Evolutionary conservation across 2,888 invertebrate genomes (phyloP).

Genomic region (Sarcophaga variegata): DNA sequence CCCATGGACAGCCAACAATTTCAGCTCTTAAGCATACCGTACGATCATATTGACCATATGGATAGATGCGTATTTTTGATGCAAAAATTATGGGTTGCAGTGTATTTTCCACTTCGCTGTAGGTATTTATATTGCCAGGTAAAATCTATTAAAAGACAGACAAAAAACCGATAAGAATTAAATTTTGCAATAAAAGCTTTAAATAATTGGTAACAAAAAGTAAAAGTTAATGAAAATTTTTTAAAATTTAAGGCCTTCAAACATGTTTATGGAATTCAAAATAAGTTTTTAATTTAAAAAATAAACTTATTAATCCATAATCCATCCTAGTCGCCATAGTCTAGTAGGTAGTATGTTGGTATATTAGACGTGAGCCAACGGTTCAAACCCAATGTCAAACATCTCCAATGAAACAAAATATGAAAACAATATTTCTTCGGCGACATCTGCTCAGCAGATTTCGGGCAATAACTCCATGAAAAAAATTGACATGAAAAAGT

Average conservation of each 20-base stretch:
- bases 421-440: too few species aligned
- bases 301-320: not conserved
- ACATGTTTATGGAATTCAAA: not conserved
- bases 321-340: too few species aligned
- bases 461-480: too few species aligned
- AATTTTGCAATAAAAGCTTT: not conserved
- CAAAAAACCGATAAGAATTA: constrained; percentile 18
- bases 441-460: too few species aligned
- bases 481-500: too few species aligned
- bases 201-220: not conserved
- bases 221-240: not conserved
- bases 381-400: too few species aligned
- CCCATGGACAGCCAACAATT: constrained; percentile 90
- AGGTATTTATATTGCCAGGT: constrained; percentile 90
- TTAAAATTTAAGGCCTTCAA: not conserved
- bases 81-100: constrained; percentile 90
- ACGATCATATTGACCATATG: constrained; percentile 89
- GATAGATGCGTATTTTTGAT: constrained; percentile 89
- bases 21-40: constrained; percentile 92
- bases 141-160: constrained; percentile 84
- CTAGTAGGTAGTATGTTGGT: too few species aligned
- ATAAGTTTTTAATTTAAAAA: not conserved
- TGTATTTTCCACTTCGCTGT: constrained; percentile 87
- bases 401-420: too few species aligned
- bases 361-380: too few species aligned